Percentiles rank a stretch among this genome's conserved stretches.
These are phyloP conservation scores for Caenorhabditis briggsae DNA, from an alignment of 1,140 invertebrate species.

Conservation along the genomic window DNA sequence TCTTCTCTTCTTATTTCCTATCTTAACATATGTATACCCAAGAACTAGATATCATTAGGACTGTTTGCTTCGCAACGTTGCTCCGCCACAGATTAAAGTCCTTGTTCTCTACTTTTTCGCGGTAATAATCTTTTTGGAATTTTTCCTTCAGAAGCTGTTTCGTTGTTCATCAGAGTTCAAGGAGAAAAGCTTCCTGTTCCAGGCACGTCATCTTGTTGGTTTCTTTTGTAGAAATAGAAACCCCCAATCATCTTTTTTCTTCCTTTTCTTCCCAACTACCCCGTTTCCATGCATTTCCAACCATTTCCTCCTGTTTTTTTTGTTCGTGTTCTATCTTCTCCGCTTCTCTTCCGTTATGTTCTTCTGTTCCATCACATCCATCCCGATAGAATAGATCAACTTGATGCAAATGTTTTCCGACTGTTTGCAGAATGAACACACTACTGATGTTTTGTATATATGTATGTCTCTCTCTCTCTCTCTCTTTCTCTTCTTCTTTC, in stretches of 20 bases:
- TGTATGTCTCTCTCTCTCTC: background rate
- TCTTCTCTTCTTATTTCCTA: background rate
- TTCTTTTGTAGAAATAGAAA: too few species aligned
- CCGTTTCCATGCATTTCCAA: constrained; percentile 55
- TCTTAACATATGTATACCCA: constrained; percentile 49
- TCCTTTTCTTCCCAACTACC: constrained; percentile 10
- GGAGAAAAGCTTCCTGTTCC: background rate
- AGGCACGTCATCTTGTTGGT: too few species aligned
- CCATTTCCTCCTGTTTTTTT: constrained; percentile 31
- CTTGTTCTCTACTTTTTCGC: constrained; percentile 10
- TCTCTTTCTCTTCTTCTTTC: background rate
- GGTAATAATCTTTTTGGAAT: constrained; percentile 12
- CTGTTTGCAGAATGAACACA: constrained; percentile 30
- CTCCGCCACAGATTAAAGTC: constrained; percentile 31
- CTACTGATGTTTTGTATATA: constrained; percentile 30
- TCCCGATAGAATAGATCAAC: constrained; percentile 36
- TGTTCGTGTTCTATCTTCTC: too few species aligned
- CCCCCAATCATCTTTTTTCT: constrained; percentile 5
- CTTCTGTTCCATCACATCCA: constrained; percentile 8
- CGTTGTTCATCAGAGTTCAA: constrained; percentile 27
- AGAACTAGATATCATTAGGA: constrained; percentile 55
- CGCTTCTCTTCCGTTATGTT: background rate
- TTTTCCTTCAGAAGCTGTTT: constrained; percentile 1
- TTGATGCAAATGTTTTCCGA: constrained; percentile 51
- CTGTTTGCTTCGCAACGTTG: constrained; percentile 30